Base-by-base conservation (phyloP, 35 echinoderm and acorn worm species). In the Lytechinus pictus region DNA sequence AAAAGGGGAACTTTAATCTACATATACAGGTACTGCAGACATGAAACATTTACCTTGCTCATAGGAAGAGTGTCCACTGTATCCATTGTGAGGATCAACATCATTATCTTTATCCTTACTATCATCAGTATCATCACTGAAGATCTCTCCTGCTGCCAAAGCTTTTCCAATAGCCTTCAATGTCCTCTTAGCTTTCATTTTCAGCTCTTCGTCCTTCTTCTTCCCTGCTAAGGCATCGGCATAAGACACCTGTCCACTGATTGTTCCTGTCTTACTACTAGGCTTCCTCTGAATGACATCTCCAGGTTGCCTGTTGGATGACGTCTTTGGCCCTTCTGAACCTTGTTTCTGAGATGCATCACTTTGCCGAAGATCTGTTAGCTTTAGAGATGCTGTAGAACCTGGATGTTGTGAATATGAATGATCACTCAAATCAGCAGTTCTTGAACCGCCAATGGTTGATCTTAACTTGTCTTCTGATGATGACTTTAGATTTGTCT, bases 161-260 rank as follows among this genome's bases (percentile, higher is more conserved):
- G 88, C 88, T 33, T 90, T 90, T 1, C 88, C 88, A 52, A 90
- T 90, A 21, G 88, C 88, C 88, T 27, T 90, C 29, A 90, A 54
- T 90, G 88, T 90, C 52, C 88, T 90, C 52, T 90, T 90, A 14
- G 88, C 88, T 44, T 90, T 54, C 2, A 90, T 10, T 21, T 90
- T 90, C 28, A 44, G 29, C 88, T 90, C 88, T 8, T 90, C 88
- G 6, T 90, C 87, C 52, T 90, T 90, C 88, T 90, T 90, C 28
- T 54, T 90, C 9, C 88, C 88, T 90, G 88, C 33, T 44, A 54
- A 52, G 29, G 16, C 52, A 54, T 90, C 28, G 52, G 88, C 88
- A 54, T 90, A 90, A 54, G 88, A 90, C 4, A 4, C 66, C 66
- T 79, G 66, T 79, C 66, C 66, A 24, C 19, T 24, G 16, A 79